A percentile compares a stretch with the other conserved stretches of the same genome.
Evolutionary conservation across 2,888 invertebrate genomes (phyloP).

Genomic region (Amblyjoppa fuscipennis): DNA sequence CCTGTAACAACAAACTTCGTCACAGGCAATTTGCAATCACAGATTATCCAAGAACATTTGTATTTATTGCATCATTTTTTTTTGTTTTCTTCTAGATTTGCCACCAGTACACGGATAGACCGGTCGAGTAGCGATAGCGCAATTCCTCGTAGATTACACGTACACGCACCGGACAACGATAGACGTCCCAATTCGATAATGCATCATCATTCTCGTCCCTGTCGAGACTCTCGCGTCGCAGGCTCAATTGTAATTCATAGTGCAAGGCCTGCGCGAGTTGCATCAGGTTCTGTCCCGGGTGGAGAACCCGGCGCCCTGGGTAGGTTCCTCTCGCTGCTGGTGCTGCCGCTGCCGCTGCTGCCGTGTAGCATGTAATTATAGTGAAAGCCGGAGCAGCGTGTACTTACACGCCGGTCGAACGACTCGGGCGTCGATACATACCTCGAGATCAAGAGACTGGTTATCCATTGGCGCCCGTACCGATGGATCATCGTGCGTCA

Average conservation of each 20-base stretch:
- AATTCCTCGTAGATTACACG: conserved; percentile 23
- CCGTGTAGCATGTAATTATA: conserved; percentile 78
- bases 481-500: conserved; percentile 58
- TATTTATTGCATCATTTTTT: not conserved
- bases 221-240: conserved; percentile 39
- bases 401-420: conserved; percentile 62
- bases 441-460: conserved; percentile 50
- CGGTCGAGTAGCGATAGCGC: not conserved
- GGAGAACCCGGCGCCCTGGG: conserved; percentile 57
- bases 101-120: not conserved
- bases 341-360: conserved; percentile 37
- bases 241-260: conserved; percentile 75
- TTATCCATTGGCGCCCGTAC: conserved; percentile 64
- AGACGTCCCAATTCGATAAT: conserved; percentile 38
- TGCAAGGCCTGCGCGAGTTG: conserved; percentile 78
- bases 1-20: no score
- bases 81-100: not conserved
- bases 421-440: conserved; percentile 54
- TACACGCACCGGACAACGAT: conserved; percentile 10
- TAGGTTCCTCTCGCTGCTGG: conserved; percentile 55
- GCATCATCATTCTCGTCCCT: conserved; percentile 33
- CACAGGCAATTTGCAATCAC: not conserved
- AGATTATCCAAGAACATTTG: not conserved
- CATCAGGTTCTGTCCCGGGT: conserved; percentile 74
- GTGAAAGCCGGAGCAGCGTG: conserved; percentile 77